Base-by-base conservation (phyloP, 2,797 vertebrate species). In the Muscicapa striata region DNA sequence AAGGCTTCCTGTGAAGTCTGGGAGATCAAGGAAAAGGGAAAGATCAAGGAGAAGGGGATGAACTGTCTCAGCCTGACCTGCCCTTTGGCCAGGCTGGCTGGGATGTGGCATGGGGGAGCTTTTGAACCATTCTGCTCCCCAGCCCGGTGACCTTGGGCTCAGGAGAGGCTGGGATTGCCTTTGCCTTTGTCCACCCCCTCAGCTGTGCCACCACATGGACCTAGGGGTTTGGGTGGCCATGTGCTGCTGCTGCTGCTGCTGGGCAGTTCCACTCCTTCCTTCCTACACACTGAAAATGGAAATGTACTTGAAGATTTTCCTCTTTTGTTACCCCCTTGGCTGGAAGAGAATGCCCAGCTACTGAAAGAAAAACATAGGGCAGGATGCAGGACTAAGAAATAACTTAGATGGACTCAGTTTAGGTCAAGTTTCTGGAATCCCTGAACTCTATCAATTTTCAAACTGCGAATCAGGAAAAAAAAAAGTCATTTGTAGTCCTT, bases 1-100 rank as follows among this genome's bases (percentile, higher is more conserved):
- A 96, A 95, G 91, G 38, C 89, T 95, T 96, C 87, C 95, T 89
- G 87, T 70, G 84, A 89, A 92, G 89, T 23, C 84, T 91, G 86
- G 79, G 88, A 96, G 94, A 91, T 94, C 89, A 94, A 96, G 95
- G 75, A 70, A 41, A 70, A 92, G 20, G 38, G 41, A 83, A 94
- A 95, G 95, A 94, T 94, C 84, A 96, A 96, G 95, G 89, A 90
- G 81, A 89, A 79, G 41, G 32, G 87, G 59, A 76, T 84, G 64
- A 95, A 85, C 45, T 61, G 19, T 83, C 72, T 89, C 41, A 72
- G 49, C 41, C 82, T 96, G 91, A 92, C 89, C 91, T 94, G 87
- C 87, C 89, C 93, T 93, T 87, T 84, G 75, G 82, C 85, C 93
- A 92, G 29, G 45, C 78, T 57, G 49, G 73, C 75, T 91, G 68